A percentile compares a stretch with the other conserved stretches of the same genome.
phyloP scores from a whole-genome alignment of 2,797 vertebrate genomes.

The Lepus townsendii region DNA sequence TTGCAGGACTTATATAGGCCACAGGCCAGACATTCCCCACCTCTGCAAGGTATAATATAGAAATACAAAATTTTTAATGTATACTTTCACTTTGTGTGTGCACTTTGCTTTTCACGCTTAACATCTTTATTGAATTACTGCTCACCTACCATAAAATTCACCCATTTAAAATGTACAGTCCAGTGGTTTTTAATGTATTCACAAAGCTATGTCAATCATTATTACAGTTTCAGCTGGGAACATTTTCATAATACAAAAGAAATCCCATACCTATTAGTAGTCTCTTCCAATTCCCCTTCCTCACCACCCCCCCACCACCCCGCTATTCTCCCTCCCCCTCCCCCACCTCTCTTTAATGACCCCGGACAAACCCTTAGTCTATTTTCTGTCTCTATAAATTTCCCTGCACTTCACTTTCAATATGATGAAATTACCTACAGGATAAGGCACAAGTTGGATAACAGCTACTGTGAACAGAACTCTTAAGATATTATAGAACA shows the following conservation, averaged over 20 bases:
- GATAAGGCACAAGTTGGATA: background rate
- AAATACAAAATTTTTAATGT: slow-evolving; percentile 36
- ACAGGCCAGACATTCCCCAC: no score
- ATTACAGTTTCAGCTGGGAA: background rate
- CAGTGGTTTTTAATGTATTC: background rate
- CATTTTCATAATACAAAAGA: background rate
- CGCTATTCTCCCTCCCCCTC: no score
- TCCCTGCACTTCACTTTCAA: background rate
- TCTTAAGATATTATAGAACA: slow-evolving; percentile 41
- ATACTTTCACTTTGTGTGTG: background rate
- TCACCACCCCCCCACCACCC: no score
- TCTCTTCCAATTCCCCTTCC: background rate
- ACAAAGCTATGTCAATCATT: slow-evolving; percentile 1
- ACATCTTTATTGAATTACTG: background rate
- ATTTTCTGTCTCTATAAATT: background rate
- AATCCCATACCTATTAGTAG: background rate
- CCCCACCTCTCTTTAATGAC: no score
- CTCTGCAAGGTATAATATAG: background rate
- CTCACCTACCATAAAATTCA: background rate
- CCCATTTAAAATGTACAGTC: slow-evolving; percentile 1
- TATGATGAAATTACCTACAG: background rate
- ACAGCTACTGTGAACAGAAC: slow-evolving; percentile 12
- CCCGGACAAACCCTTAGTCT: background rate
- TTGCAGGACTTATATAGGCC: no score
- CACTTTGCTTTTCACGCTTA: slow-evolving; percentile 17